Conservation (phyloP, 1,140 invertebrate genomes). For the Ptiloglossa arizonensis region DNA sequence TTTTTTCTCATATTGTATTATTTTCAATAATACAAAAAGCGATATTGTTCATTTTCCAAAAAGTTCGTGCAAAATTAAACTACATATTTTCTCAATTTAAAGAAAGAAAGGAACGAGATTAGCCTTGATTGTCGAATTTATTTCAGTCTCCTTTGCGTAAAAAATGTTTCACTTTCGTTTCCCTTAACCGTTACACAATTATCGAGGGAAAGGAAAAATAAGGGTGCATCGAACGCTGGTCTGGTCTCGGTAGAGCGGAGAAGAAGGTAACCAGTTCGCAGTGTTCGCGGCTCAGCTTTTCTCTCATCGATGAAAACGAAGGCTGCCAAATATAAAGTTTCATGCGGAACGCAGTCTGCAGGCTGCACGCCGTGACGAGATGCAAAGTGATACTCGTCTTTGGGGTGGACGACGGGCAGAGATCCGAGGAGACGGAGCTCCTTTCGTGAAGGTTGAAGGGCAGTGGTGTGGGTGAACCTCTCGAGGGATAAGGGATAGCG, state of each 20-base stretch:
- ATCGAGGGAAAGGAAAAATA: too few relatives aligned
- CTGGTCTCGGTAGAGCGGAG: not conserved
- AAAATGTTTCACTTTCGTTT: too few relatives aligned
- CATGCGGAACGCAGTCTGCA: constrained; percentile 49
- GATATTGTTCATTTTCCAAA: too few relatives aligned
- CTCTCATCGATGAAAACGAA: constrained; percentile 28
- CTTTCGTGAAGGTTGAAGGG: constrained; percentile 49
- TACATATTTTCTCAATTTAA: too few relatives aligned
- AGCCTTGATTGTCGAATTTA: too few relatives aligned
- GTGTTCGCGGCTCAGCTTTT: constrained; percentile 11
- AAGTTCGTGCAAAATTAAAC: too few relatives aligned
- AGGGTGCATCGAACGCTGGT: not conserved
- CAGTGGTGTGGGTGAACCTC: constrained; percentile 49
- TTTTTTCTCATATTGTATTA: too few relatives aligned
- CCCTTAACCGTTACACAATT: too few relatives aligned
- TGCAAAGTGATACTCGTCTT: constrained; percentile 61
- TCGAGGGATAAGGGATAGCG: constrained; percentile 26
- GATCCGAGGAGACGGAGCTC: constrained; percentile 54
- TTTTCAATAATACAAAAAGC: too few relatives aligned
- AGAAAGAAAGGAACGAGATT: too few relatives aligned
- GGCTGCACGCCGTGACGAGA: constrained; percentile 50
- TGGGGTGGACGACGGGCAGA: constrained; percentile 42
- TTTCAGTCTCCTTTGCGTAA: too few relatives aligned
- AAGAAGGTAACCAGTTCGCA: not conserved
- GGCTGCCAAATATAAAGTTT: constrained; percentile 52